Evolutionary conservation across 2,797 vertebrate genomes (phyloP).

Genomic region (Steatocranus sp.): DNA sequence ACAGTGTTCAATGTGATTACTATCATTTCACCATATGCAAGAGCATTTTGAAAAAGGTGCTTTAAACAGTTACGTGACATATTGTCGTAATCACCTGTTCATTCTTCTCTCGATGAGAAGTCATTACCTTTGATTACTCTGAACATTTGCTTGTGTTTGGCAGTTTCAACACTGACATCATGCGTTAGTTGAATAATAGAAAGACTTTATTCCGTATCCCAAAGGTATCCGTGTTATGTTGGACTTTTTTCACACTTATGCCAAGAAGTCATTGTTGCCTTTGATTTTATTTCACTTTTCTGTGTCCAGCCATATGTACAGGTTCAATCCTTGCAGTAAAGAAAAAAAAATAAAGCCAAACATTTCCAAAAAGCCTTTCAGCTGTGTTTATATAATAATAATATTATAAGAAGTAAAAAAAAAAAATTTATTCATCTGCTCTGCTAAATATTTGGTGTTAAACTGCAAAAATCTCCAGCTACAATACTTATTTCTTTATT

Average conservation of each 20-base stretch:
- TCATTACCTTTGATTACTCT: not conserved
- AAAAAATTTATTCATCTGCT: not conserved
- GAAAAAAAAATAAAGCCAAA: conserved; percentile 63
- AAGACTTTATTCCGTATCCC: conserved; percentile 53
- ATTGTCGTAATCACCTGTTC: conserved; percentile 14
- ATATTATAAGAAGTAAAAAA: not conserved
- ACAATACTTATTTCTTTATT: not conserved
- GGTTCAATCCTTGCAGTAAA: conserved; percentile 55
- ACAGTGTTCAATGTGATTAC: not conserved
- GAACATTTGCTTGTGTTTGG: conserved; percentile 6
- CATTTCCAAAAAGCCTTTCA: conserved; percentile 46
- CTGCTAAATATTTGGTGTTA: not conserved
- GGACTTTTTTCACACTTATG: conserved; percentile 53
- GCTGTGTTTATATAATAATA: not conserved
- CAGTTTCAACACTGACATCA: not conserved
- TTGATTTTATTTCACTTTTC: conserved; percentile 50
- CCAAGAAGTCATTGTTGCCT: conserved; percentile 75
- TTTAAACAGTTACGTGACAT: not conserved
- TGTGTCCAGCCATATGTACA: conserved; percentile 73
- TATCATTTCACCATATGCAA: not conserved
- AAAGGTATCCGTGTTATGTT: conserved; percentile 61
- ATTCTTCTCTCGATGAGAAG: not conserved
- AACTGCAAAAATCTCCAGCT: not conserved
- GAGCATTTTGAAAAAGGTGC: not conserved
- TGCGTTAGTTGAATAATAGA: not conserved